Conservation (phyloP, 2,113 vertebrate genomes). For the Cheilinus undulatus region DNA sequence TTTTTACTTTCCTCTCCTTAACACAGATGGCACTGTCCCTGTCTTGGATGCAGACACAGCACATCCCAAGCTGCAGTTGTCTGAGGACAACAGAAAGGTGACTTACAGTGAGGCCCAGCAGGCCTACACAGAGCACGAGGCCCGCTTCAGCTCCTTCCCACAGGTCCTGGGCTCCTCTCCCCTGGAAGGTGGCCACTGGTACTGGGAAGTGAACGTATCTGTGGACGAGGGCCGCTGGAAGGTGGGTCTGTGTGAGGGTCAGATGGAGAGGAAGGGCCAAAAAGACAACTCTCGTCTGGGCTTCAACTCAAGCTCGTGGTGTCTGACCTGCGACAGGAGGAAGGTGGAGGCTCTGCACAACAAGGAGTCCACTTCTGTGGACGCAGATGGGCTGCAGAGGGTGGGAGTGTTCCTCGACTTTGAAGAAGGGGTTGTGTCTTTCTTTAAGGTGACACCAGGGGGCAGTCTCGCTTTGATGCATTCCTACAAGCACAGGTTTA, state of each 20-base stretch:
- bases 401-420: slow-evolving; percentile 82
- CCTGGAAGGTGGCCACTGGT: slow-evolving; percentile 70
- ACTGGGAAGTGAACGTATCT: slow-evolving; percentile 83
- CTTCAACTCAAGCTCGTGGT: slow-evolving; percentile 84
- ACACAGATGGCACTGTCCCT: slow-evolving; percentile 79
- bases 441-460: slow-evolving; percentile 81
- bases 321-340: slow-evolving; percentile 76
- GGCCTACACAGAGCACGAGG: slow-evolving; percentile 66
- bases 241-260: slow-evolving; percentile 81
- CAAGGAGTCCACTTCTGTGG: slow-evolving; percentile 66
- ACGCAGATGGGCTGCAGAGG: slow-evolving; percentile 55
- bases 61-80: slow-evolving; percentile 82
- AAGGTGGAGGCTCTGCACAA: slow-evolving; percentile 82
- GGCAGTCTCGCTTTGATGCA: slow-evolving; percentile 77
- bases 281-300: slow-evolving; percentile 82
- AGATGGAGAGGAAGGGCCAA: slow-evolving; percentile 82
- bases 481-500: slow-evolving; percentile 77
- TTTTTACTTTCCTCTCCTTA: neutral
- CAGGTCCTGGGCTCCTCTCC: slow-evolving; percentile 75
- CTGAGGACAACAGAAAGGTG: slow-evolving; percentile 75
- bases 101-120: slow-evolving; percentile 76
- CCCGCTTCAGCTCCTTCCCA: slow-evolving; percentile 83
- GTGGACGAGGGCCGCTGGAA: slow-evolving; percentile 83
- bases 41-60: slow-evolving; percentile 80
- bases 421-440: slow-evolving; percentile 79